Conservation (phyloP, 2,888 invertebrate genomes). For the Onthophagus sagittarius region DNA sequence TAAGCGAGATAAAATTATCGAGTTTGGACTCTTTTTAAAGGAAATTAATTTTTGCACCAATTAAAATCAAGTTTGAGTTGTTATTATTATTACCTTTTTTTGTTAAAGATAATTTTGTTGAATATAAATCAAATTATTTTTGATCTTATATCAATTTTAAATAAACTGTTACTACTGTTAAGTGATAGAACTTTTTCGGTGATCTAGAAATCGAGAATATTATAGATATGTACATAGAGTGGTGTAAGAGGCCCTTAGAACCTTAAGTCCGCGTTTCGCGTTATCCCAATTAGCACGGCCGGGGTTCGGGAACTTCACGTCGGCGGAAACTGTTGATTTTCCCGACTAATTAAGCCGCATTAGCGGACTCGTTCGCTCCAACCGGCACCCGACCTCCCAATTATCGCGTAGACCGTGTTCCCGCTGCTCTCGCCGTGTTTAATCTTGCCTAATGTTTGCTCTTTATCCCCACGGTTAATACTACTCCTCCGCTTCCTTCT, state of each 20-base stretch:
- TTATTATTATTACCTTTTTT: too few relatives aligned
- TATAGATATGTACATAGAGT: too few relatives aligned
- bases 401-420: conserved; percentile 6
- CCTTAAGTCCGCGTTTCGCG: not conserved
- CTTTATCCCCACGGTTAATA: not conserved
- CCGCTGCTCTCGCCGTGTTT: not conserved
- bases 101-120: too few relatives aligned
- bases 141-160: too few relatives aligned
- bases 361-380: conserved; percentile 36
- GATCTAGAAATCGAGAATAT: too few relatives aligned
- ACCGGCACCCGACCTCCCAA: conserved; percentile 11
- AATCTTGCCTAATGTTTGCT: conserved; percentile 12
- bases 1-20: too few relatives aligned
- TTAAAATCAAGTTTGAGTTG: too few relatives aligned
- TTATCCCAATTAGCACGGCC: conserved; percentile 1
- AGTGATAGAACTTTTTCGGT: too few relatives aligned
- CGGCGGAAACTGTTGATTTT: conserved; percentile 40
- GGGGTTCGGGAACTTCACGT: conserved; percentile 7
- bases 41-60: too few relatives aligned
- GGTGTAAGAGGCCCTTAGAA: not conserved
- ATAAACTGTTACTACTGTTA: too few relatives aligned
- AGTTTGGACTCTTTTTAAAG: too few relatives aligned
- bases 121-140: too few relatives aligned
- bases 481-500: not conserved
- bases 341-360: conserved; percentile 44